A percentile compares a stretch with the other conserved stretches of the same genome.
Conservation (phyloP, 2,888 invertebrate species). For the Scrobipalpa atriplicella region DNA sequence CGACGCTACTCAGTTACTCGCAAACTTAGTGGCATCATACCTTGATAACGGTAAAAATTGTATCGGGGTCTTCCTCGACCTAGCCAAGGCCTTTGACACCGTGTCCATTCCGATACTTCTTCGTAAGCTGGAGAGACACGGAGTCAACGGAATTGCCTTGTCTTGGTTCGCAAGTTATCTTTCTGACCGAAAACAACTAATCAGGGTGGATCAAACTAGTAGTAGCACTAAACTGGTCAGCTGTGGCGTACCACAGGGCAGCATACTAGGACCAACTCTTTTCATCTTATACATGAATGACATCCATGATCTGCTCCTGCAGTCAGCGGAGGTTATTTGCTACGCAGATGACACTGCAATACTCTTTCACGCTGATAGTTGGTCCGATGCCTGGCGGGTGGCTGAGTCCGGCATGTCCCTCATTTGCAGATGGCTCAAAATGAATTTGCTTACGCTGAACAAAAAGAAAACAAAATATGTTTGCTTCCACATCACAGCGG, state of each 20-base stretch:
- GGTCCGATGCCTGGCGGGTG: neutral
- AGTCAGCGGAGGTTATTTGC: neutral
- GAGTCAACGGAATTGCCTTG: neutral
- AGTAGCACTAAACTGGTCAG: neutral
- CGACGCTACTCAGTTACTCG: constrained; percentile 4
- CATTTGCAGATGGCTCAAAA: neutral
- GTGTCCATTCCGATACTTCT: constrained; percentile 10
- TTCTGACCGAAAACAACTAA: neutral
- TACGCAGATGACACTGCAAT: constrained; percentile 14
- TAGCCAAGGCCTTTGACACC: constrained; percentile 3
- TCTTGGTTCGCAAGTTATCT: constrained; percentile 3
- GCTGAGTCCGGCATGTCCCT: neutral
- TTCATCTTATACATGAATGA: neutral
- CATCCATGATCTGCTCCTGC: neutral
- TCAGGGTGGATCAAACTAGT: neutral
- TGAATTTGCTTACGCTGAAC: neutral
- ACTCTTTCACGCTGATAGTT: neutral
- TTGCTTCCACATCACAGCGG: neutral
- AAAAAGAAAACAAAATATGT: neutral
- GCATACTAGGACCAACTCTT: neutral
- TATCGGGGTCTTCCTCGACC: constrained; percentile 5
- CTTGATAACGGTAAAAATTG: neutral
- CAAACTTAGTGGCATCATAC: neutral
- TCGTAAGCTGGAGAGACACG: neutral
- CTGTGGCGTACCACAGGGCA: neutral